Base-by-base conservation (phyloP, 2,113 vertebrate species). In the Bubalus kerabau region DNA sequence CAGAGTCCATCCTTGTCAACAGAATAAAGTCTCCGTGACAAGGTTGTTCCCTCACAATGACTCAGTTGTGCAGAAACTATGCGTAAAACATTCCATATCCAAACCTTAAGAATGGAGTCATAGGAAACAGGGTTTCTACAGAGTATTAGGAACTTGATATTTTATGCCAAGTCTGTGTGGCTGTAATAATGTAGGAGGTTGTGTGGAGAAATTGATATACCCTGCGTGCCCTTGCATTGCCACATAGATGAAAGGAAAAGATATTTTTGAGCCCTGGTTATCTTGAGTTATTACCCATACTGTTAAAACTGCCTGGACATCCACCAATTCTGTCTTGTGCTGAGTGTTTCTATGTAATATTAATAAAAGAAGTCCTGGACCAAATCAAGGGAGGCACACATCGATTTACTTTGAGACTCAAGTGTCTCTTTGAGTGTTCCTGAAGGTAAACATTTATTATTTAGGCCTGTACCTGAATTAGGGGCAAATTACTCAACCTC, bases 1-100 rank as follows among this genome's bases (percentile, higher is more conserved):
- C 40, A 94, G 50, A 95, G 60, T 43, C 32, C 8, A 0, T 94
- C 87, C 81, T 95, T 98, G 87, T 97, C 94, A 92, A 90, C 62
- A 83, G 62, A 74, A 80, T 78, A 48, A 88, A 82, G 81, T 32
- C 71, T 94, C 28, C 0, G 0, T 87, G 90, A 83, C 84, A 92
- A 87, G 16, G 21, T 19, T 64, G 3, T 81, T 76, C 43, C 32
- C 62, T 92, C 43, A 96, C 80, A 95, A 40, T 89, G 93, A 88
- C 16, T 95, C 76, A 67, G 87, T 60, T 97, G 92, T 94, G 74
- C 57, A 78, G 90, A 96, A 95, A 96, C 52, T 60, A 46, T 87
- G 93, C 60, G 36, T 48, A 83, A 81, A 82, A 28, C 2, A 86
- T 91, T 71, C 67, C 91, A 40, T 17, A 14, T 97, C 85, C 50